Conservation (phyloP, 1,140 invertebrate genomes). For the Camponotus vicinus region DNA sequence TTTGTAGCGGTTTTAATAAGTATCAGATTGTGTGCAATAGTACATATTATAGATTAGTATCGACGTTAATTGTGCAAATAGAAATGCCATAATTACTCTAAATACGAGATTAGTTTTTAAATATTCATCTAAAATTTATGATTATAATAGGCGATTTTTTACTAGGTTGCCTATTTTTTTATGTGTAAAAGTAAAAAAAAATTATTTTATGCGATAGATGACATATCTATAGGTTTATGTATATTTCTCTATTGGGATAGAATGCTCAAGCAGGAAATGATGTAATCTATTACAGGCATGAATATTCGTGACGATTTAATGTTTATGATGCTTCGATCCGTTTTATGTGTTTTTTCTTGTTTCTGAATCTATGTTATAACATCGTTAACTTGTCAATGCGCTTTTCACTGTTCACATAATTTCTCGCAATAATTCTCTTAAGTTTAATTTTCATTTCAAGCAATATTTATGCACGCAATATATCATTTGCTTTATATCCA, state of each 20-base stretch:
- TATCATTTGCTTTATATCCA: neutral
- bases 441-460: neutral
- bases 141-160: slow-evolving; percentile 10
- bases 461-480: slow-evolving; percentile 1
- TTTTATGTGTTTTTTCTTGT: slow-evolving; percentile 16
- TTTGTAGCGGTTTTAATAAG: neutral
- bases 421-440: slow-evolving; percentile 21
- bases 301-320: slow-evolving; percentile 24
- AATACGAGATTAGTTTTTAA: slow-evolving; percentile 4
- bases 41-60: neutral
- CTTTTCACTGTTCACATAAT: slow-evolving; percentile 16
- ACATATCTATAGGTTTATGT: neutral
- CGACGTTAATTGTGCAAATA: slow-evolving; percentile 11
- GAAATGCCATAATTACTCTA: neutral
- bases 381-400: neutral
- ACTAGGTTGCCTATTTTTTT: slow-evolving; percentile 36
- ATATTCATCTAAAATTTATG: slow-evolving; percentile 11
- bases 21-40: neutral
- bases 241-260: neutral
- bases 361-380: slow-evolving; percentile 19
- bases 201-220: slow-evolving; percentile 1
- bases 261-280: slow-evolving; percentile 23
- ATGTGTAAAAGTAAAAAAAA: neutral
- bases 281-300: slow-evolving; percentile 12
- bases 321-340: slow-evolving; percentile 15